phyloP scores from a whole-genome alignment of 2,888 invertebrate genomes.

The Baccha elongata region DNA sequence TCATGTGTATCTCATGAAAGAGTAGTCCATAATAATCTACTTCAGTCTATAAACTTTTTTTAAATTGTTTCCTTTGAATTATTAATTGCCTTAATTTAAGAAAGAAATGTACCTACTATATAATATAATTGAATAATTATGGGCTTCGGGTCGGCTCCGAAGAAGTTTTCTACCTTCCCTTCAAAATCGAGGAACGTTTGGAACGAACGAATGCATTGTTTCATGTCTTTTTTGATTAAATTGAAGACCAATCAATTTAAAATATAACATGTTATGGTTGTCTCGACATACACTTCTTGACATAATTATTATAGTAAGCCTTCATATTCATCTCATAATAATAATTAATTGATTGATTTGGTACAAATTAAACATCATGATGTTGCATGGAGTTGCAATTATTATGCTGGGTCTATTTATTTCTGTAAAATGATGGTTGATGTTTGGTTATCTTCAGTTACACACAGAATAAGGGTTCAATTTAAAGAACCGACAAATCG shows the following conservation, averaged over 20 bases:
- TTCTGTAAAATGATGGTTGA: not conserved
- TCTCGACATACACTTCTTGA: not conserved
- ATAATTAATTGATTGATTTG: constrained; percentile 35
- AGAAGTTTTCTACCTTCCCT: not conserved
- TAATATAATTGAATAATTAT: constrained; percentile 62
- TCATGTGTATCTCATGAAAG: constrained; percentile 38
- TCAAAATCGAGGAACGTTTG: not conserved
- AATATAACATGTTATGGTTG: constrained; percentile 3
- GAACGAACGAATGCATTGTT: constrained; percentile 12
- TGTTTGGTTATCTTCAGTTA: not conserved
- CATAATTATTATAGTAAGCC: constrained; percentile 1
- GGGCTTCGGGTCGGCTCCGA: not conserved
- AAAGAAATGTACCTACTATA: constrained; percentile 38
- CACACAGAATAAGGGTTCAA: too few species aligned
- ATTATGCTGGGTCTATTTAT: not conserved
- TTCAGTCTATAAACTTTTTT: constrained; percentile 37
- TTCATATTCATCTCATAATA: constrained; percentile 22
- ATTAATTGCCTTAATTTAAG: constrained; percentile 64
- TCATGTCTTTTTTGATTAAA: constrained; percentile 24
- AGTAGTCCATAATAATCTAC: constrained; percentile 12
- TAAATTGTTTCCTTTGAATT: constrained; percentile 66
- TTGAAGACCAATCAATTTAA: constrained; percentile 13
- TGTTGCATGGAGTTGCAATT: constrained; percentile 19
- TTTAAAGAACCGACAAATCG: too few species aligned
- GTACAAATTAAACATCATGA: constrained; percentile 31